Percentiles rank a stretch among this genome's conserved stretches.
Evolutionary conservation across 1,140 invertebrate genomes (phyloP).

Genomic region (Maconellicoccus hirsutus): DNA sequence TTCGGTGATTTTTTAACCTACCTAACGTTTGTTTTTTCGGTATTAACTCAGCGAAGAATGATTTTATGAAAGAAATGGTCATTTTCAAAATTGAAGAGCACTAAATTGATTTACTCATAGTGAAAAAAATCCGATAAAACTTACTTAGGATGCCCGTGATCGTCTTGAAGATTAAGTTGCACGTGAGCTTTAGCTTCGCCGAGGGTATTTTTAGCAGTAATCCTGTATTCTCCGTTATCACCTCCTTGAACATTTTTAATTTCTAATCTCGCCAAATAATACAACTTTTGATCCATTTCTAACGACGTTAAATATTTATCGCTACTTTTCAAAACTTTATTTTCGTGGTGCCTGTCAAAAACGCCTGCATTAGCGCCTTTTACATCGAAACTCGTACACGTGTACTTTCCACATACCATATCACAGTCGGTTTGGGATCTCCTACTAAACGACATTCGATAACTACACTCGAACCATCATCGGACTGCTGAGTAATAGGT

Average conservation of each 20-base stretch:
- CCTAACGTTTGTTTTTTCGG: too few species aligned
- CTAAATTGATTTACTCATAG: too few species aligned
- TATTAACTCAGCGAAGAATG: too few species aligned
- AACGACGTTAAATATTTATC: constrained; percentile 59
- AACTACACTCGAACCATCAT: constrained; percentile 80
- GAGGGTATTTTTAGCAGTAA: constrained; percentile 79
- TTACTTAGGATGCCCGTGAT: constrained; percentile 69
- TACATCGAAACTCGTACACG: background rate
- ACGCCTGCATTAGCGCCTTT: background rate
- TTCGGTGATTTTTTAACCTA: too few species aligned
- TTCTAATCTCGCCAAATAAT: constrained; percentile 74
- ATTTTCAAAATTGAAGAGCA: too few species aligned
- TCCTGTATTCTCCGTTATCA: constrained; percentile 88
- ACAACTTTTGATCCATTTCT: constrained; percentile 74
- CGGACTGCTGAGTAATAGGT: constrained; percentile 86
- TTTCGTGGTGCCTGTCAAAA: constrained; percentile 42
- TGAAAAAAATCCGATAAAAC: constrained; percentile 34
- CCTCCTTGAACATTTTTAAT: constrained; percentile 67
- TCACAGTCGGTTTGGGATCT: constrained; percentile 80
- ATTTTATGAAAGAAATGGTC: too few species aligned
- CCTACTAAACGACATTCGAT: constrained; percentile 93
- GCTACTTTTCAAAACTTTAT: constrained; percentile 59
- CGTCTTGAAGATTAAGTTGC: constrained; percentile 72
- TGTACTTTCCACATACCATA: constrained; percentile 61
- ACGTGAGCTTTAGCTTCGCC: constrained; percentile 88